These are phyloP conservation scores for Antheraea yamamai DNA, from an alignment of 2,888 invertebrate species.

Conservation along the genomic window DNA sequence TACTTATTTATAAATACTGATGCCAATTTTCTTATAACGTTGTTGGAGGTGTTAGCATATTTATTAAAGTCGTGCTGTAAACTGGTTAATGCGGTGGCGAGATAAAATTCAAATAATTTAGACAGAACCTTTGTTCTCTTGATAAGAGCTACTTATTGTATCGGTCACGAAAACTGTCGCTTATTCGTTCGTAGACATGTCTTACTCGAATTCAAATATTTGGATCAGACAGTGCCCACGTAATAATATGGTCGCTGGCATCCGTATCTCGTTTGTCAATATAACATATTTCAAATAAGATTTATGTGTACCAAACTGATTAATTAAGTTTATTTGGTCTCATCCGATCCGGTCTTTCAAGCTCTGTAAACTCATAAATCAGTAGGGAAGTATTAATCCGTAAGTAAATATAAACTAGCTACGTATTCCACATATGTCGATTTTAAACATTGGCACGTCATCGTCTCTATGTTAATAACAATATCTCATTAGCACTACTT, in stretches of 20 bases:
- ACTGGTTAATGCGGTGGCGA: neutral
- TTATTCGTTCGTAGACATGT: neutral
- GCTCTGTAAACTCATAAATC: too few relatives aligned
- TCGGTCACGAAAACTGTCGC: constrained; percentile 1
- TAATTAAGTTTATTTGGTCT: too few relatives aligned
- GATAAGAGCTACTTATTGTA: neutral
- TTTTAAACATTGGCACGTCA: too few relatives aligned
- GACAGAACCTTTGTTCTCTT: neutral
- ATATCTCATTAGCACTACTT: too few relatives aligned
- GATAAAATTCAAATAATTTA: neutral
- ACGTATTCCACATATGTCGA: too few relatives aligned
- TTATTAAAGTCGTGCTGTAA: neutral
- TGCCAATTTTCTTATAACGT: neutral
- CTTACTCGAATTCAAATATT: neutral
- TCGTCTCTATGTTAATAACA: too few relatives aligned
- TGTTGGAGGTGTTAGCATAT: neutral
- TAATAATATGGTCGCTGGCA: neutral
- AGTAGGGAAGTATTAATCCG: too few relatives aligned
- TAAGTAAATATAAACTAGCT: too few relatives aligned
- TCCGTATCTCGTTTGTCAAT: neutral
- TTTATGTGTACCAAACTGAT: neutral
- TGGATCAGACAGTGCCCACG: neutral
- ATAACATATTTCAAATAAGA: neutral
- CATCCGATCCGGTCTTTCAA: too few relatives aligned
- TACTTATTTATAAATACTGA: neutral